Percentiles rank a stretch among this genome's conserved stretches.
Conservation (phyloP, 2,797 vertebrate genomes). For the Hafferia zeledoni region DNA sequence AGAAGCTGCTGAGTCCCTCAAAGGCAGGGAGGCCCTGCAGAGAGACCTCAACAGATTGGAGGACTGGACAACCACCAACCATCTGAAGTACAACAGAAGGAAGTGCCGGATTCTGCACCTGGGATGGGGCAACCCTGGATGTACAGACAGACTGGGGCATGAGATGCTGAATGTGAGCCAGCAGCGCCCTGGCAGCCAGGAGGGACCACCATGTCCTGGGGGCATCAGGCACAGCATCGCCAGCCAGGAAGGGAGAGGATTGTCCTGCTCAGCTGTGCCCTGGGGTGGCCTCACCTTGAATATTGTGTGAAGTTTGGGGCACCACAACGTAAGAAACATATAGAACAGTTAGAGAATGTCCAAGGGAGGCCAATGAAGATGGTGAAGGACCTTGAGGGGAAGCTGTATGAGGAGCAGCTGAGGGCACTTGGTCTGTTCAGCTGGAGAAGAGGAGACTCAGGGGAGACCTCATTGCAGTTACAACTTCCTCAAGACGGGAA, state of each 20-base stretch:
- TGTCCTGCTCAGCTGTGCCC: background rate
- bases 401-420: background rate
- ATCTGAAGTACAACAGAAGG: too few relatives aligned
- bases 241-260: background rate
- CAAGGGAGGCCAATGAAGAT: background rate
- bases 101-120: too few relatives aligned
- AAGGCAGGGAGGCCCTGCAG: background rate
- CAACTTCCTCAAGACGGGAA: background rate
- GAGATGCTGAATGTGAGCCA: too few relatives aligned
- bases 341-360: background rate
- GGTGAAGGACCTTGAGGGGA: background rate
- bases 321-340: background rate
- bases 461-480: background rate
- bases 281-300: background rate
- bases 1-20: background rate
- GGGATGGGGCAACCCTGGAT: too few relatives aligned
- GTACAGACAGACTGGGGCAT: too few relatives aligned
- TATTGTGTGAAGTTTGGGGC: background rate
- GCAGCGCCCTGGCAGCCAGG: too few relatives aligned
- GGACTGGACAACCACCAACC: too few relatives aligned
- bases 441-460: background rate
- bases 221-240: too few relatives aligned
- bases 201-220: too few relatives aligned
- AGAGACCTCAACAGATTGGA: too few relatives aligned
- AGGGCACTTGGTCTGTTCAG: background rate